Base-by-base conservation (phyloP, 2,113 vertebrate genomes). In the Peromyscus maniculatus region DNA sequence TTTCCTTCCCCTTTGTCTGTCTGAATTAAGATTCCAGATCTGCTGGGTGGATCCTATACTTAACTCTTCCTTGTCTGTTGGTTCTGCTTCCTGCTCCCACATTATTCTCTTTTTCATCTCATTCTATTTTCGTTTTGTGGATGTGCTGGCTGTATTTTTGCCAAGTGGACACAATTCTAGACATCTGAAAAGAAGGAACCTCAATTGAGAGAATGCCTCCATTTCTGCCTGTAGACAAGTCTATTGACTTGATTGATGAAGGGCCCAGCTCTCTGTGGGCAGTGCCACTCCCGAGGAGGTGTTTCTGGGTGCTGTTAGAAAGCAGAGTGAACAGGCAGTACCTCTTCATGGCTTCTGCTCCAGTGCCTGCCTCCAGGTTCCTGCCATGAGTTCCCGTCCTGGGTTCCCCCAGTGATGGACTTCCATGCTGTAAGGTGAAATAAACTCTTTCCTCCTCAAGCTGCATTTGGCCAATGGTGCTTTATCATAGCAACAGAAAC, bases 71-170 rank as follows among this genome's bases (percentile, higher is more conserved):
- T 21, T 49, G 28, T 74, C 3, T 33, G 89, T 91, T 72, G 66
- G 11, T 88, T 90, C 24, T 93, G n/a, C 36, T 78, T 72, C 46
- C 11, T 24, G 4, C 64, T 89, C 9, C 11, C 52, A 67, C 16
- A 33, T 66, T 52, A 49, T 43, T 57, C 1, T 17, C 36, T 82
- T 87, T 88, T 46, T 33, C 39, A 3, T 39, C 17, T 4, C 16
- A 91, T 67, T 77, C 36, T 95, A 66, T 28, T 93, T 43, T 87
- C 92, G 43, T 62, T 77, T 82, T 87, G 82, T 57, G 49, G 10
- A 69, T 91, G 7, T 3, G 13, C 55, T 10, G 36, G 21, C 19
- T 83, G 55, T 83, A 39, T 15, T 39, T 39, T 83, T 59, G 80
- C 24, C 17, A 82, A 39, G 21, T 59, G 16, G 36, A 28, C 12